Conservation (phyloP, 2,113 vertebrate species). For the Sisor rabdophorus region DNA sequence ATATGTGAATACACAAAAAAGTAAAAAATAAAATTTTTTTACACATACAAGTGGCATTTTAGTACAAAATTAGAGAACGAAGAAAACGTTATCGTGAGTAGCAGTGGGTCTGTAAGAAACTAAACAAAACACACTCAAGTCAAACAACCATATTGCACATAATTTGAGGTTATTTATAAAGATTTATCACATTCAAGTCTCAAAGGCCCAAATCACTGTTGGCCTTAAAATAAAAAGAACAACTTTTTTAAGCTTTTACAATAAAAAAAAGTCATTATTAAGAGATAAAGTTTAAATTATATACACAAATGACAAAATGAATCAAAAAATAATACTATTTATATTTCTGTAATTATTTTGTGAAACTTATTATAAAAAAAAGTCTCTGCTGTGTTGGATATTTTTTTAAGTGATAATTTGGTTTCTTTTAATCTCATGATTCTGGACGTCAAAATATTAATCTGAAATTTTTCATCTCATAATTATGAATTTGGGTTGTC, state of each 20-base stretch:
- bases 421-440: too few species aligned
- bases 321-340: too few species aligned
- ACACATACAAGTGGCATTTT: slow-evolving; percentile 91
- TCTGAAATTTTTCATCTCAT: too few species aligned
- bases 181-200: slow-evolving; percentile 99
- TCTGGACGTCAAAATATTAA: too few species aligned
- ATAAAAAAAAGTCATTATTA: too few species aligned
- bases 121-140: slow-evolving; percentile 82
- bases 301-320: too few species aligned
- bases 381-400: too few species aligned
- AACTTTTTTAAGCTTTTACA: slow-evolving; percentile 50
- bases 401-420: too few species aligned
- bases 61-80: slow-evolving; percentile 89
- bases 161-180: slow-evolving; percentile 99
- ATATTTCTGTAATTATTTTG: too few species aligned
- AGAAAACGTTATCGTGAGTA: slow-evolving; percentile 7
- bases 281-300: too few species aligned
- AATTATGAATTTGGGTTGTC: too few species aligned
- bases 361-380: too few species aligned
- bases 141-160: slow-evolving; percentile 99
- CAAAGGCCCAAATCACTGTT: slow-evolving; percentile 93
- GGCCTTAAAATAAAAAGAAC: slow-evolving; percentile 86
- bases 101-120: slow-evolving; percentile 15
- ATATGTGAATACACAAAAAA: slow-evolving; percentile 99
- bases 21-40: slow-evolving; percentile 92